Base-by-base conservation (phyloP, 2,888 invertebrate genomes). In the Achlya flavicornis region DNA sequence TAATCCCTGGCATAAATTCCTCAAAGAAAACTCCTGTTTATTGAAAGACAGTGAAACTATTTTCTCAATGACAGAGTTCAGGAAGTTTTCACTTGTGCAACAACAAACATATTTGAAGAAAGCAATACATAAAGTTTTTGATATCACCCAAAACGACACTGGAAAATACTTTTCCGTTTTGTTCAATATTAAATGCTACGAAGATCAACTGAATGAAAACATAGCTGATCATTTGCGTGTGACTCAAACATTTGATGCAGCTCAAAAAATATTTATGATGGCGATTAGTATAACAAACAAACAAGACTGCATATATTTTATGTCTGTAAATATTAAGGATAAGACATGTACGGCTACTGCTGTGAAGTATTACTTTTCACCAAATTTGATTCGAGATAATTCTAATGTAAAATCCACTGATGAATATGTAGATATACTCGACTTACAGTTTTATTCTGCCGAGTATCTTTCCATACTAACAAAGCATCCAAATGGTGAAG, bases 1-100 rank as follows among this genome's bases (percentile, higher is more conserved):
- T 61, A 97, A 97, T 83, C 95, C 96, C 64, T 97, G 97, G 97
- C 95, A 96, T 61, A 94, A 95, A 73, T 96, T 98, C 83, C 89
- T 98, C 1, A 94, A 95, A 62, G 96, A 97, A 71, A 97, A 97
- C 83, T 94, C 96, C 38, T 96, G 96, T 78, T 84, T 98, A 57
- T 89, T 95, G 58, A 95, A 96, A 72, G 96, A 97, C 75, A 91
- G 86, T 80, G 94, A 95, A 0, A 92, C 96, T 19, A 95, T 98
- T 73, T 96, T 97, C 76, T 96, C 96, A 61, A 96, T 98, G 79
- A 95, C 95, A 10, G 96, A 97, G 74, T 95, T 97, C 81, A 95
- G 95, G 67, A 95, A 95, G 66, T 96, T 95, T 71, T 98, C 98
- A 1, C 90, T 98, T 61, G 94, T 98, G 11, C 98, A 98, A 80